Evolutionary conservation across 1,140 invertebrate species (phyloP).

Genomic region (Pygmarrhopalites habei): DNA sequence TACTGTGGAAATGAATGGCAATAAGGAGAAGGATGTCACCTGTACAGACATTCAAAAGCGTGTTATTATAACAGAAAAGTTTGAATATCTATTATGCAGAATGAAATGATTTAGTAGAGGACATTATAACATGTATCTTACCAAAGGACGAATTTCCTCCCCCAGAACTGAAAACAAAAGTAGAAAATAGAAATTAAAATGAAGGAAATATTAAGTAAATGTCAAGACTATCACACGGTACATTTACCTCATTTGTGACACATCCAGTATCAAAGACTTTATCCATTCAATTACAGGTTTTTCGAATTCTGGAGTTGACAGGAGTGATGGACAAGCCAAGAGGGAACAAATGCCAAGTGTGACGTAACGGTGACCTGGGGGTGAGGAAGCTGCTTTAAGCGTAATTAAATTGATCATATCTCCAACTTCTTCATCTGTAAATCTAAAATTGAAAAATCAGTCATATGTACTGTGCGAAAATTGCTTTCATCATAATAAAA

Average conservation of each 20-base stretch:
- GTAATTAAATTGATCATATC: slow-evolving; percentile 77
- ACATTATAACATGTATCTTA: no score
- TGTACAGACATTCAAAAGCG: no score
- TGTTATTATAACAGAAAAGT: no score
- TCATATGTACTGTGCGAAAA: no score
- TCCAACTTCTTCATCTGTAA: slow-evolving; percentile 86
- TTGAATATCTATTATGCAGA: no score
- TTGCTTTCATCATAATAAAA: no score
- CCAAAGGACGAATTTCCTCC: slow-evolving; percentile 76
- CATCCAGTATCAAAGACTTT: slow-evolving; percentile 82
- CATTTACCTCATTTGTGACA: slow-evolving; percentile 54
- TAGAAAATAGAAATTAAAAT: neutral
- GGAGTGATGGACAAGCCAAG: slow-evolving; percentile 83
- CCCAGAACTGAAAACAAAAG: slow-evolving; percentile 43
- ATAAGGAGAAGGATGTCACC: slow-evolving; percentile 93
- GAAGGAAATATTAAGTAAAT: no score
- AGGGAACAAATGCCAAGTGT: slow-evolving; percentile 90
- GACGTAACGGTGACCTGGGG: slow-evolving; percentile 85
- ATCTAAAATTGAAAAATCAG: slow-evolving; percentile 48
- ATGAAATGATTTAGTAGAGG: no score
- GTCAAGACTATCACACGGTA: no score
- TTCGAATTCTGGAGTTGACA: slow-evolving; percentile 70
- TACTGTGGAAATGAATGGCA: slow-evolving; percentile 94
- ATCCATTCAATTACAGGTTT: slow-evolving; percentile 89
- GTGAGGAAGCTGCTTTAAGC: slow-evolving; percentile 77